Conservation (phyloP, 1,140 invertebrate species). For the Drosophila pectinifera region DNA sequence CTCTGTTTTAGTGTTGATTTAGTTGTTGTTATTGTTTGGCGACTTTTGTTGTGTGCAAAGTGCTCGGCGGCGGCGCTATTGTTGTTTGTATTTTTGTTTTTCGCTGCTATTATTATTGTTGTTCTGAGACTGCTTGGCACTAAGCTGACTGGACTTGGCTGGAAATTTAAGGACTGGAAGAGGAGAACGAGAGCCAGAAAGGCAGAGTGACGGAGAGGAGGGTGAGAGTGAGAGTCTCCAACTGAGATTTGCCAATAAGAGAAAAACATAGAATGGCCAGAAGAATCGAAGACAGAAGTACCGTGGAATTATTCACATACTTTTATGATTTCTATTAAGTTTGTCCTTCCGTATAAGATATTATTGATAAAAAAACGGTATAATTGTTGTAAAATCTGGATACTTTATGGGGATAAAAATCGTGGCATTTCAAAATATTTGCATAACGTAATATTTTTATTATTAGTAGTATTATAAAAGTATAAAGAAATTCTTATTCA, state of each 20-base stretch:
- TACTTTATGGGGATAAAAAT: too few species aligned
- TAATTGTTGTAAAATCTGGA: too few species aligned
- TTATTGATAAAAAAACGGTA: too few species aligned
- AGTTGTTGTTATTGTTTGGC: slow-evolving; percentile 50
- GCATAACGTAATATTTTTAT: too few species aligned
- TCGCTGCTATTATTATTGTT: slow-evolving; percentile 44
- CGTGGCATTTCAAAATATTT: too few species aligned
- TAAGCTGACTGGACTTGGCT: slow-evolving; percentile 58
- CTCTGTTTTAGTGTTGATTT: slow-evolving; percentile 57
- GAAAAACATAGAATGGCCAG: not conserved
- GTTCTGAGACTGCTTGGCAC: slow-evolving; percentile 64
- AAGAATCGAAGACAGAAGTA: not conserved
- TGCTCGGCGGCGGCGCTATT: slow-evolving; percentile 25
- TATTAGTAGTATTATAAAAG: too few species aligned
- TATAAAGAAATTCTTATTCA: too few species aligned
- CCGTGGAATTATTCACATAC: not conserved
- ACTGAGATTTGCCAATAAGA: slow-evolving; percentile 13
- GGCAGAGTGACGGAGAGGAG: not conserved
- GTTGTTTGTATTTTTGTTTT: slow-evolving; percentile 11
- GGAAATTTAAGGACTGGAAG: slow-evolving; percentile 37
- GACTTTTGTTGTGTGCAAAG: slow-evolving; percentile 60
- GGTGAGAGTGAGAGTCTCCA: slow-evolving; percentile 4
- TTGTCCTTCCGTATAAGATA: too few species aligned
- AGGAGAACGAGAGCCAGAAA: not conserved
- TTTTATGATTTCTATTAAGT: too few species aligned